Evolutionary conservation across 2,113 vertebrate species (phyloP), one percentile per base, ranked within the genome.

Genomic region (Crotalus helleri): DNA sequence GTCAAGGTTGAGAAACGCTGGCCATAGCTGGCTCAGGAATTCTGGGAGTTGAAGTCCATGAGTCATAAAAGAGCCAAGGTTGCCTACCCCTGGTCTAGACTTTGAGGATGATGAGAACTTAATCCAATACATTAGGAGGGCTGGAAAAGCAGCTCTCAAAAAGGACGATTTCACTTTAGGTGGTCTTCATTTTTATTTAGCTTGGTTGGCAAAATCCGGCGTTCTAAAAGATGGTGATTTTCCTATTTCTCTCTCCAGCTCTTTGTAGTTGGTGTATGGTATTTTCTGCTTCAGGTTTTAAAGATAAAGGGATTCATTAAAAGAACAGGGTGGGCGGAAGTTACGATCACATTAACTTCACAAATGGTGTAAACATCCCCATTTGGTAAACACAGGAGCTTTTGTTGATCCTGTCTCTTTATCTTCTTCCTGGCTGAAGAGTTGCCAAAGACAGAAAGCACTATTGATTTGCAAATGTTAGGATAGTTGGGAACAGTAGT

Each of bases 361-460:
- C 90, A 90, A 93, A 93, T 85, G 93, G 59, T 4, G 57, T 4
- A 46, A 92, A 90, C 54, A 26, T 88, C 92, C 69, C 92, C 90
- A 33, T 93, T 94, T 91, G 86, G 81, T 90, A 94, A 57, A 94
- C 93, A 51, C 74, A 91, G 59, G 3, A 93, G 59, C 69, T 74
- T 17, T 15, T 8, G 10, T 58, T 90, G 64, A 87, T 93, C 7
- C 69, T 89, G 17, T 93, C 11, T 46, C 5, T 1, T 94, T 44
- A 26, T 96, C 93, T 95, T 95, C 93, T 96, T 69, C 86, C 94
- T 49, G 51, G 51, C 93, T 4, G 0, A 87, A 89, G 33, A 93
- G 69, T 57, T 94, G 95, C 85, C 29, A 93, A 92, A 95, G 94
- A 93, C 55, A 95, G 94, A 93, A 95, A 93, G 86, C 51, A 23